Evolutionary conservation across 2,113 vertebrate genomes (phyloP), one percentile per base, ranked within the genome.

Genomic region (Gallinago media): DNA sequence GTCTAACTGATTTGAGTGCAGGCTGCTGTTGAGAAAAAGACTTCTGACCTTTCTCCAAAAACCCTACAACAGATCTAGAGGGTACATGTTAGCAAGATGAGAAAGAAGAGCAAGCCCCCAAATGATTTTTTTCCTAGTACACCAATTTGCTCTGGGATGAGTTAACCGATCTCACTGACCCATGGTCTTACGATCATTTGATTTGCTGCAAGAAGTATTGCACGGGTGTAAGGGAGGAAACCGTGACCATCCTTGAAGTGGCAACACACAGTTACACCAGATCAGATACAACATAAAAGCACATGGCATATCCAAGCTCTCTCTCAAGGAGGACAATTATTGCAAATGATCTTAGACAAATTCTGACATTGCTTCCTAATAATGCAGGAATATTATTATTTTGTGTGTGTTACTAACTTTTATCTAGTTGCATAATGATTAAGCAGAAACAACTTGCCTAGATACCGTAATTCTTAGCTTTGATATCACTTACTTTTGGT

Each of bases 21-120:
- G 38, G 19, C 18, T 85, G 36, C 55, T n/a, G 19, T 52, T n/a
- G 65, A 55, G 8, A 40, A 56, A 17, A 14, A 50, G 18, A n/a
- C 36, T 56, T 66, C 55, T 49, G 42, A 63, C 21, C 32, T 4
- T 42, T 25, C 76, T 66, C 38, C 55, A 63, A 79, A 88, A 50
- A 4, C 2, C 29, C 15, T 8, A 25, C 56, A 67, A 58, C 22
- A 47, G 5, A 34, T 23, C 15, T 26, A 22, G 67, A 89, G 13
- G 59, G 47, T 7, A 7, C 21, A 20, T 0, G 0, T 25, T 21
- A 42, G 49, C 29, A 29, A 47, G 38, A 2, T 15, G 38, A 50
- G 25, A 47, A 70, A 65, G 23, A 56, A 10, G 11, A 67, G 8
- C 8, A 34, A 46, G 23, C 12, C 6, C 3, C 6, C 5, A 40